These are phyloP conservation scores for Adrianichthys oophorus DNA, from an alignment of 2,797 vertebrate genomes.

Conservation along the genomic window DNA sequence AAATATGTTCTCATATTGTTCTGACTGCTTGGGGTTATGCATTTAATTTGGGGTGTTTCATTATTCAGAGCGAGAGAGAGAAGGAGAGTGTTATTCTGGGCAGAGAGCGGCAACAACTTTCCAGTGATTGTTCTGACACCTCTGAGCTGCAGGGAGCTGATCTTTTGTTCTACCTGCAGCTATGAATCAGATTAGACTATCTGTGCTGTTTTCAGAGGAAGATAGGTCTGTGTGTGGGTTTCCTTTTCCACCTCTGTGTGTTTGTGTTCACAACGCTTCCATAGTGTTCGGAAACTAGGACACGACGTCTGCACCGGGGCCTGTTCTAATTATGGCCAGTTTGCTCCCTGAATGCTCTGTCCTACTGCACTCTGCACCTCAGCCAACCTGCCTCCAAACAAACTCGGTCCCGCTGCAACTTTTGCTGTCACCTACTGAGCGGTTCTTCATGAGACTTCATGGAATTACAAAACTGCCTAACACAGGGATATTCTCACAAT, in stretches of 20 bases:
- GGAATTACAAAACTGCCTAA: no score
- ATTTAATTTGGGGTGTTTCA: constrained; percentile 49
- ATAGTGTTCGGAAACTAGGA: constrained; percentile 68
- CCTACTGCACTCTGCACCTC: constrained; percentile 52
- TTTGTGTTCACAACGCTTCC: constrained; percentile 39
- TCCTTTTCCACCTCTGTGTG: constrained; percentile 26
- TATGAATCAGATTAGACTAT: constrained; percentile 58
- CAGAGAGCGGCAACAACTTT: constrained; percentile 45
- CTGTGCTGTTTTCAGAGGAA: constrained; percentile 36
- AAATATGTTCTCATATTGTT: constrained; percentile 9
- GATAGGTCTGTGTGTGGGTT: constrained; percentile 1
- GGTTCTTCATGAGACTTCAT: no score
- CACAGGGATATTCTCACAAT: no score
- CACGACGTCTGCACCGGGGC: constrained; percentile 61
- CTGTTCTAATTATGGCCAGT: constrained; percentile 66
- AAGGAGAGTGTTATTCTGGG: constrained; percentile 50
- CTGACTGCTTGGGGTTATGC: constrained; percentile 33
- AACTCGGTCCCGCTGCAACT: constrained; percentile 7
- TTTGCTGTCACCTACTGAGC: not conserved
- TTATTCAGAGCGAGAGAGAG: constrained; percentile 35
- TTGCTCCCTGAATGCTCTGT: constrained; percentile 42
- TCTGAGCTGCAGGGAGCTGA: constrained; percentile 59
- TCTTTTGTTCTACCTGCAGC: constrained; percentile 63
- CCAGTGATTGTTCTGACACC: constrained; percentile 62
- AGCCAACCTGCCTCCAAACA: constrained; percentile 20